These are phyloP conservation scores for Brachynemurus nebulosus DNA, from an alignment of 2,888 invertebrate genomes.

Conservation along the genomic window DNA sequence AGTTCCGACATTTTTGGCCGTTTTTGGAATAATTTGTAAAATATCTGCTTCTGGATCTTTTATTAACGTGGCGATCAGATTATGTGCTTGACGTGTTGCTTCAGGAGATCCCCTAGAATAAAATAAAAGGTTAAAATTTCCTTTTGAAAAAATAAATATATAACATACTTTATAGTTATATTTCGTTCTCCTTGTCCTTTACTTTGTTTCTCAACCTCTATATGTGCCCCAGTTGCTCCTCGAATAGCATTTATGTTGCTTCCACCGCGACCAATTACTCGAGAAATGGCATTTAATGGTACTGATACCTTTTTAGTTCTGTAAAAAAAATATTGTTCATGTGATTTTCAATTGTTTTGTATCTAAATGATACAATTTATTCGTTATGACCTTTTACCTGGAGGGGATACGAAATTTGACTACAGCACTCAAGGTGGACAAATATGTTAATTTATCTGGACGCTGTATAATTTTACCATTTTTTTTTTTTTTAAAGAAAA, in stretches of 20 bases:
- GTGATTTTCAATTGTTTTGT: too few relatives aligned
- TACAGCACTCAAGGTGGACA: too few relatives aligned
- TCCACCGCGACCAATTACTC: conserved; percentile 94
- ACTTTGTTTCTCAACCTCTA: conserved; percentile 95
- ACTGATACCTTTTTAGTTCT: conserved; percentile 88
- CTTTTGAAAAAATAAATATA: conserved; percentile 3
- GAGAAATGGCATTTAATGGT: conserved; percentile 85
- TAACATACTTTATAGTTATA: conserved; percentile 78
- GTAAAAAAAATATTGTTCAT: conserved; percentile 15
- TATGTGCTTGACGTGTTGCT: conserved; percentile 83
- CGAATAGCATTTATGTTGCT: conserved; percentile 97
- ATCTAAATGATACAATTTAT: too few relatives aligned
- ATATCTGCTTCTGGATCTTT: conserved; percentile 93
- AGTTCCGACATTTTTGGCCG: conserved; percentile 36
- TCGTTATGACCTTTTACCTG: too few relatives aligned
- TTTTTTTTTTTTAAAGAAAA: too few relatives aligned
- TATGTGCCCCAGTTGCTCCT: conserved; percentile 92
- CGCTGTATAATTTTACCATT: too few relatives aligned
- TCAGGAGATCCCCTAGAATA: conserved; percentile 67
- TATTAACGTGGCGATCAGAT: conserved; percentile 79
- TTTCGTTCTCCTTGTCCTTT: conserved; percentile 88
- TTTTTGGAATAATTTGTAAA: conserved; percentile 57
- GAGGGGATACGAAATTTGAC: too few relatives aligned
- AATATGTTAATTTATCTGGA: too few relatives aligned
- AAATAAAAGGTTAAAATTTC: conserved; percentile 8